A percentile compares a stretch with the other conserved stretches of the same genome.
Conservation (phyloP, 2,888 invertebrate genomes). For the Sarcophaga rosellei region DNA sequence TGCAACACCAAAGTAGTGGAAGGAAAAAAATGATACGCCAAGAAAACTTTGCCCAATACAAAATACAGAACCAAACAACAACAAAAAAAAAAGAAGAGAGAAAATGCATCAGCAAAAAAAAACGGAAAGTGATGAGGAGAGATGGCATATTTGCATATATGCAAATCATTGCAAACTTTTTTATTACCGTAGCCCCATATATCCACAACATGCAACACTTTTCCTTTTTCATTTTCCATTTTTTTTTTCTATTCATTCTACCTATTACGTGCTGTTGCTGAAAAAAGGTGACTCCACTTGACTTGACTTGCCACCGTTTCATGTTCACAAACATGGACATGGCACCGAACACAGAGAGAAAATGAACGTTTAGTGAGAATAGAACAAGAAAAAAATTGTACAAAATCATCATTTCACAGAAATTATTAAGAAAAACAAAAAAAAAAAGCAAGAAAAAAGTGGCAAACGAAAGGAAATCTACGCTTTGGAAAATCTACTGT, state of each 20-base stretch:
- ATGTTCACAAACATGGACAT: not conserved
- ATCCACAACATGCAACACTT: constrained; percentile 62
- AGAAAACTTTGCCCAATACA: constrained; percentile 32
- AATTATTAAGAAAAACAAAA: not conserved
- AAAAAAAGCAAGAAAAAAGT: not conserved
- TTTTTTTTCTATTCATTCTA: not conserved
- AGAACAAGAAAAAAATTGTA: constrained; percentile 19
- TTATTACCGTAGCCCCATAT: constrained; percentile 14
- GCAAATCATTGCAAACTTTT: constrained; percentile 55
- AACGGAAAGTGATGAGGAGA: not conserved
- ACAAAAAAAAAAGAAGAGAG: constrained; percentile 1
- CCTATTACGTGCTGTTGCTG: not conserved
- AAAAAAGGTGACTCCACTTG: not conserved
- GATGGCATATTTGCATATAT: constrained; percentile 61
- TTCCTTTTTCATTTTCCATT: constrained; percentile 49
- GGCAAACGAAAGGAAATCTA: constrained; percentile 22
- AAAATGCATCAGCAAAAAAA: not conserved
- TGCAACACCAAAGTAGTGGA: constrained; percentile 10
- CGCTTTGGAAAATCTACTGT: constrained; percentile 39
- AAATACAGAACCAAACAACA: not conserved
- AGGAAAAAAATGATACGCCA: not conserved
- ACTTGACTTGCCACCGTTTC: constrained; percentile 14
- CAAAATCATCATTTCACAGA: constrained; percentile 30
- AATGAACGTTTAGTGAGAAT: constrained; percentile 2
- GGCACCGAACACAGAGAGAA: not conserved